phyloP scores from a whole-genome alignment of 2,888 invertebrate species.

The Lithophane socia region DNA sequence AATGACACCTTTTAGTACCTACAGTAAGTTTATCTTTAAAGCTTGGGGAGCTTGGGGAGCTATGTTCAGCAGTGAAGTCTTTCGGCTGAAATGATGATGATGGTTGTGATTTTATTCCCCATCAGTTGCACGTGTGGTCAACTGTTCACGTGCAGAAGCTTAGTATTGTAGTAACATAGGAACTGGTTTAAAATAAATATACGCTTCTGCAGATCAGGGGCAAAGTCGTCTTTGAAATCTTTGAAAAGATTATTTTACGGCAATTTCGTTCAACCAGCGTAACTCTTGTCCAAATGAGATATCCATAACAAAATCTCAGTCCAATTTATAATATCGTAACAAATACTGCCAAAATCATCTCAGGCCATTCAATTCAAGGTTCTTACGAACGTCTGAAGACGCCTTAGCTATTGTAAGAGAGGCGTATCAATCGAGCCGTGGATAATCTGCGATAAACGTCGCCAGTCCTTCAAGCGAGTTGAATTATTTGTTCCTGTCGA shows the following conservation, averaged over 20 bases:
- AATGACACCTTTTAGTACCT: not conserved
- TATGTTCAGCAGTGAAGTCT: not conserved
- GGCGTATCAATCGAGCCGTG: conserved; percentile 75
- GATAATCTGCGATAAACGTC: conserved; percentile 84
- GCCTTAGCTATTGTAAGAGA: conserved; percentile 68
- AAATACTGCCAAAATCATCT: conserved; percentile 28
- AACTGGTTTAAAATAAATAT: too few relatives aligned
- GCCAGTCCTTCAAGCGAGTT: conserved; percentile 71
- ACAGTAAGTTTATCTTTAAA: not conserved
- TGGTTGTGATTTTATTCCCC: not conserved
- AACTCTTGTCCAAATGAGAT: conserved; percentile 11
- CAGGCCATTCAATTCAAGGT: conserved; percentile 53
- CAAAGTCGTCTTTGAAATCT: not conserved
- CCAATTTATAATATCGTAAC: conserved; percentile 33
- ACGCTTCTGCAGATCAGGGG: not conserved
- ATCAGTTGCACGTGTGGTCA: not conserved
- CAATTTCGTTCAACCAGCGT: conserved; percentile 17
- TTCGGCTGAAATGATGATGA: not conserved
- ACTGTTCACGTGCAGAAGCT: not conserved
- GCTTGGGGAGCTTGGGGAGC: not conserved
- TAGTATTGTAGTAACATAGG: not conserved
- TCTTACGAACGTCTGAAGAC: conserved; percentile 50
- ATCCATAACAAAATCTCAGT: conserved; percentile 19
- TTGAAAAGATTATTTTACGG: conserved; percentile 23
- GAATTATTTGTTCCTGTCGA: conserved; percentile 69